Base-by-base conservation (phyloP, 2,888 invertebrate species). In the Drosophila kuntzei region DNA sequence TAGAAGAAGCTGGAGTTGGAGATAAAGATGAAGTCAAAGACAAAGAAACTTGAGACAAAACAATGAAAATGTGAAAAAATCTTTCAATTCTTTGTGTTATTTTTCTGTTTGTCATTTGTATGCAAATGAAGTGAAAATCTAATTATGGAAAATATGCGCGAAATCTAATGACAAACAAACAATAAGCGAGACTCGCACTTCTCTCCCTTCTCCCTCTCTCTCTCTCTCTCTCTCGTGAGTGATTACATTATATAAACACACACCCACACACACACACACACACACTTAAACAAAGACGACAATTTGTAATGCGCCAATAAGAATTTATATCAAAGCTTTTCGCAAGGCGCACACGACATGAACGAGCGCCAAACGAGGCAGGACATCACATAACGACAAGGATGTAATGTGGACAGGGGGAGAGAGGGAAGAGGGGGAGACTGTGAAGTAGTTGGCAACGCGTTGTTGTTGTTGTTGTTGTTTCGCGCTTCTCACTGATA, bases 271-370 rank as follows among this genome's bases (percentile, higher is more conserved):
- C 12, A 27, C 5, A 53, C 27, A 60, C 6, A 46, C 25, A 25
- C 25, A 25, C 25, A 27, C 6, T 12, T 43, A 41, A 14, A 49
- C 54, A 41, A 71, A 73, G 71, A 83, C 71, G 83, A 85, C 88
- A 86, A 87, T 86, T 85, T 86, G 85, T 88, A 87, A 86, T 87
- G 88, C 85, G 85, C 85, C 85, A 86, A 86, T 86, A 86, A 86
- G 88, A 86, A 86, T 87, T 87, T 88, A 88, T 86, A 83, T 86
- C 81, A 85, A 87, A 71, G 76, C 67, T 71, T 66, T 51, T 70
- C 55, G 69, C 71, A 79, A 65, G 65, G 60, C 61, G 68, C 51
- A 61, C 80, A 76, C 71, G 65, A 73, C 60, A 64, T 63, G 58
- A 69, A 63, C 65, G 75, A 72, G 62, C 43, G 63, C 55, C 72